These are phyloP conservation scores for Lophius piscatorius DNA, from an alignment of 2,113 vertebrate genomes.

Conservation along the genomic window DNA sequence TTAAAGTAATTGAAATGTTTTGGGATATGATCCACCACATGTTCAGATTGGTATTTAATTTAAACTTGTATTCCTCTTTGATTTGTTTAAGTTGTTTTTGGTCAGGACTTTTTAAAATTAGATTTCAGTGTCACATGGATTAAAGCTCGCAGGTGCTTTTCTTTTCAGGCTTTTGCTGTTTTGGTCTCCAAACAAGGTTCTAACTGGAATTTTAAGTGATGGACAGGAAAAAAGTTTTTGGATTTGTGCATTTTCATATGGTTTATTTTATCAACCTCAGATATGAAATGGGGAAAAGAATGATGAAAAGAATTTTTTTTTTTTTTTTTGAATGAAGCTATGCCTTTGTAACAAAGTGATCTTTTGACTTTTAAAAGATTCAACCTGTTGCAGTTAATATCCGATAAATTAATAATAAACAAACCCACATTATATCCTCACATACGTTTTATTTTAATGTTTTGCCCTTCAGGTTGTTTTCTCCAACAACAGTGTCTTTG, in stretches of 20 bases:
- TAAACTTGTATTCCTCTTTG: slow-evolving; percentile 52
- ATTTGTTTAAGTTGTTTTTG: slow-evolving; percentile 61
- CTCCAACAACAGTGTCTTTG: slow-evolving; percentile 20
- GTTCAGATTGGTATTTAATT: slow-evolving; percentile 70
- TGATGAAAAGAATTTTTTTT: slow-evolving; percentile 41
- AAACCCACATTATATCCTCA: slow-evolving; percentile 71
- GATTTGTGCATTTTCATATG: slow-evolving; percentile 61
- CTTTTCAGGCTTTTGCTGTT: slow-evolving; percentile 62
- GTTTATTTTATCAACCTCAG: slow-evolving; percentile 62
- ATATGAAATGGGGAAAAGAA: slow-evolving; percentile 42
- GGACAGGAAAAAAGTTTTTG: slow-evolving; percentile 39
- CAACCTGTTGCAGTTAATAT: slow-evolving; percentile 67
- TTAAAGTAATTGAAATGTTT: slow-evolving; percentile 57
- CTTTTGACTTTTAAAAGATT: slow-evolving; percentile 68
- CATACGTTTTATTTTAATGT: slow-evolving; percentile 52
- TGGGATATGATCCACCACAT: slow-evolving; percentile 56
- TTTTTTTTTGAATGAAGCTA: slow-evolving; percentile 51
- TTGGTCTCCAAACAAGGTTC: slow-evolving; percentile 65
- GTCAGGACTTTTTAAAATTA: slow-evolving; percentile 53
- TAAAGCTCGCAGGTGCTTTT: slow-evolving; percentile 51
- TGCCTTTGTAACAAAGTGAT: slow-evolving; percentile 63
- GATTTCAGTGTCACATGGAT: slow-evolving; percentile 55
- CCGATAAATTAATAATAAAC: slow-evolving; percentile 74
- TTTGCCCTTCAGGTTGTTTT: slow-evolving; percentile 24
- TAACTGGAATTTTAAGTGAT: slow-evolving; percentile 75